Conservation (phyloP, 2,797 vertebrate species). For the Antennarius maculatus region DNA sequence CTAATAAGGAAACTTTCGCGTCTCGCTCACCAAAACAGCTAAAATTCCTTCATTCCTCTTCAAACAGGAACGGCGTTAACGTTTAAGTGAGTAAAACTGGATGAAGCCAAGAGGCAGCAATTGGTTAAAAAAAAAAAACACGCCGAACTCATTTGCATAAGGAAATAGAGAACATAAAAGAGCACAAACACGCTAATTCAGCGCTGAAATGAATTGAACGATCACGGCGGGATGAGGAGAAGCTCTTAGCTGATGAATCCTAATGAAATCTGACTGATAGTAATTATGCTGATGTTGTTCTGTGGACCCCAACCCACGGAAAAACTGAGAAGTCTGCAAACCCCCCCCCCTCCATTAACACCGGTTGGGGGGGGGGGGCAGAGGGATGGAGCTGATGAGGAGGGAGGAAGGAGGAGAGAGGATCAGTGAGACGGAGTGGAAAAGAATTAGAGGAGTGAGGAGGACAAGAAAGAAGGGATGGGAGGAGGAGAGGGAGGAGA, state of each 20-base stretch:
- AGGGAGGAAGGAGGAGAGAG: background rate
- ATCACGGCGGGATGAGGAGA: slow-evolving; percentile 60
- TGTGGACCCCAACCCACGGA: slow-evolving; percentile 80
- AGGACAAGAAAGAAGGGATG: too few relatives aligned
- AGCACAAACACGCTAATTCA: slow-evolving; percentile 80
- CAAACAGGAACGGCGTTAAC: background rate
- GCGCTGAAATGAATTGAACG: slow-evolving; percentile 79
- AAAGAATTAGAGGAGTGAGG: background rate
- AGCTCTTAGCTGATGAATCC: slow-evolving; percentile 79
- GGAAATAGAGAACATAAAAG: slow-evolving; percentile 74
- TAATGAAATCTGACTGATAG: slow-evolving; percentile 83
- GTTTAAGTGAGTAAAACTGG: slow-evolving; percentile 15
- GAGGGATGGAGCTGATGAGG: background rate
- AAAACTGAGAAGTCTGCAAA: slow-evolving; percentile 76
- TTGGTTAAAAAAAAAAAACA: slow-evolving; percentile 19
- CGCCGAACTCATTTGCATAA: slow-evolving; percentile 54
- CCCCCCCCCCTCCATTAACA: slow-evolving; percentile 73
- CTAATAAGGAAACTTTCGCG: slow-evolving; percentile 17
- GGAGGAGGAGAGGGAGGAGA: background rate
- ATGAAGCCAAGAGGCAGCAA: slow-evolving; percentile 27
- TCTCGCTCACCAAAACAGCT: slow-evolving; percentile 8
- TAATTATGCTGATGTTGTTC: slow-evolving; percentile 85
- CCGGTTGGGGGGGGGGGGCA: slow-evolving; percentile 52
- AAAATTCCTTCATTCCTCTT: too few relatives aligned
- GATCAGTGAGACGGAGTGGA: background rate